Base-by-base conservation (phyloP, 2,888 invertebrate species). In the Lapara coniferarum region DNA sequence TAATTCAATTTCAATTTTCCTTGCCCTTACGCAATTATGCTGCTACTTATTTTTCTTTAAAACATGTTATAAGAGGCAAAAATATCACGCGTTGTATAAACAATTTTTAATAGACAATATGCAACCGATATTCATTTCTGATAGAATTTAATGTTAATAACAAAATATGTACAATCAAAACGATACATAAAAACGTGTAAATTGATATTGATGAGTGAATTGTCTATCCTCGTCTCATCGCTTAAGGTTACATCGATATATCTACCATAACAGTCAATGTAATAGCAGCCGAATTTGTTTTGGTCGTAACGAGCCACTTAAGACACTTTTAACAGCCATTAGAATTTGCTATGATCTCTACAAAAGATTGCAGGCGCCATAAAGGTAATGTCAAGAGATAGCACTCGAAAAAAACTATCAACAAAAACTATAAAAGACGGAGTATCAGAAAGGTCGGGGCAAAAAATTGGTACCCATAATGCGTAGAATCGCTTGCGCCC, bases 351-450 rank as follows among this genome's bases (percentile, higher is more conserved):
- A 88, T 88, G 90, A 91, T 90, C 85, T 80, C 83, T 87, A 78
- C 78, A 77, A 73, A 72, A 87, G 88, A 90, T 90, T 90, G 84
- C 81, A 83, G 85, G 86, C 87, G 88, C 89, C 90, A 86, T 92
- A 85, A 92, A 90, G 85, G 87, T 89, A 90, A 93, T 90, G 89
- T 89, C 81, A 86, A 81, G 81, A 87, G 90, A 91, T 92, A 89
- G 89, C 89, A 86, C 86, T 88, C 82, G 81, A 87, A 84, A 81
- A 89, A 92, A 91, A 92, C 85, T 87, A 88, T 85, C 85, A 87
- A 88, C 91, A 92, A 93, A 93, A 92, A 92, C 87, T 84, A 87
- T 88, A 84, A 84, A 87, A 63, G 79, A 82, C 83, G 78, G 87
- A 90, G 84, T 87, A 89, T 86, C 80, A 86, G 85, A 89, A 89